Evolutionary conservation across 1,140 invertebrate genomes (phyloP).

Genomic region (Rhagoletis pomonella): DNA sequence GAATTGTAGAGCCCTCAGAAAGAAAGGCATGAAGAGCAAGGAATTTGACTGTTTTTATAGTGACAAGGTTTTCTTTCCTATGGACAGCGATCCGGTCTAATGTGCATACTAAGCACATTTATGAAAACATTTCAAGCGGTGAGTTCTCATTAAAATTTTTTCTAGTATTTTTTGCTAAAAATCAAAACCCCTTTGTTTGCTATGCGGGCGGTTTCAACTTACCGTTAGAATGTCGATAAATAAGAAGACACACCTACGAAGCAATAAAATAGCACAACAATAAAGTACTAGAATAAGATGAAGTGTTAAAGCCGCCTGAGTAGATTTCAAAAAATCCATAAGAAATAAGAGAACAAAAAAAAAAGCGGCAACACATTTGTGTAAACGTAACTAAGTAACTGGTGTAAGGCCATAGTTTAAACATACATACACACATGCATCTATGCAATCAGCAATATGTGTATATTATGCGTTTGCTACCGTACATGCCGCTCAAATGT

Average conservation of each 20-base stretch:
- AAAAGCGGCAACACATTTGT: conserved; percentile 8
- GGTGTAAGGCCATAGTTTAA: neutral
- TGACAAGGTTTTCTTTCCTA: too few relatives aligned
- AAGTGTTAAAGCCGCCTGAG: conserved; percentile 19
- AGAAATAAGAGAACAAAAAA: neutral
- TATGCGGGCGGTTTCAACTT: conserved; percentile 15
- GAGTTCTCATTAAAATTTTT: neutral
- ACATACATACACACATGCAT: neutral
- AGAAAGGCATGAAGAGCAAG: too few relatives aligned
- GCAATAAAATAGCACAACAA: neutral
- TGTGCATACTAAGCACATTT: neutral
- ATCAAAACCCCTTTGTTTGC: neutral
- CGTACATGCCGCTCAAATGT: conserved; percentile 13
- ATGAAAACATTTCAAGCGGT: neutral
- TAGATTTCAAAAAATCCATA: neutral
- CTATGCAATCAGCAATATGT: neutral
- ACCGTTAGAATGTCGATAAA: conserved; percentile 38
- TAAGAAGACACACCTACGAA: conserved; percentile 43
- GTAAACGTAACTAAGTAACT: conserved; percentile 24
- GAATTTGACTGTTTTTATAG: too few relatives aligned
- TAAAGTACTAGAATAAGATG: neutral
- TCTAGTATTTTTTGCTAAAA: neutral
- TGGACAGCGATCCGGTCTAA: too few relatives aligned
- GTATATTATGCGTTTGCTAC: neutral
- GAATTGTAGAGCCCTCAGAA: too few relatives aligned